A percentile compares a stretch with the other conserved stretches of the same genome.
phyloP scores from a whole-genome alignment of 2,797 vertebrate species.

The Myotis myotis region DNA sequence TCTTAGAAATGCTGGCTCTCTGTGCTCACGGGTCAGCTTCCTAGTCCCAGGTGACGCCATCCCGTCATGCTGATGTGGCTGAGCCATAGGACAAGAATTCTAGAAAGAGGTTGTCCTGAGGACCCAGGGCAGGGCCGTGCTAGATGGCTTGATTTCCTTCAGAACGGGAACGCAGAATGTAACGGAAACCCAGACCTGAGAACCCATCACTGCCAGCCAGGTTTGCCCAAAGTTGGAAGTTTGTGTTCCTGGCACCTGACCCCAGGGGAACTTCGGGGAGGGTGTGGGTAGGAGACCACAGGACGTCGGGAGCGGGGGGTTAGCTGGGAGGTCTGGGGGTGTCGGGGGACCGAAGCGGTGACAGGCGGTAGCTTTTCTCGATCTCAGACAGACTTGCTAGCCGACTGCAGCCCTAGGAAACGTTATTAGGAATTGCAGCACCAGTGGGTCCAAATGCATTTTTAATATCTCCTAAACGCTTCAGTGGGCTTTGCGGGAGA shows the following conservation, averaged over 20 bases:
- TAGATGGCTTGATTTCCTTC: not conserved
- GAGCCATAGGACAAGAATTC: not conserved
- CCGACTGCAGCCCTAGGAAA: conserved; percentile 54
- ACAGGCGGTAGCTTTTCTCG: not conserved
- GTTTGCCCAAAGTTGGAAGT: not conserved
- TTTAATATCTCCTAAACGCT: conserved; percentile 81
- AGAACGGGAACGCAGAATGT: not conserved
- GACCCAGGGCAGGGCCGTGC: not conserved
- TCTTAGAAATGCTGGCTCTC: not conserved
- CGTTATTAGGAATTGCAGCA: conserved; percentile 61
- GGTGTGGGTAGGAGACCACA: not conserved
- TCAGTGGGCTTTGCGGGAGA: conserved; percentile 75
- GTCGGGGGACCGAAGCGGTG: not conserved
- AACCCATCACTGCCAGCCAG: not conserved
- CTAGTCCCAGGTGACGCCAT: not conserved
- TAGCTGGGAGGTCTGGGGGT: too few relatives aligned
- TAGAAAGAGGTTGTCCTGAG: not conserved
- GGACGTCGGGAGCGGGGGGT: not conserved
- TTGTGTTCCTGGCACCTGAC: not conserved
- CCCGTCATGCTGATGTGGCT: not conserved
- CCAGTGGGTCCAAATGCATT: conserved; percentile 73
- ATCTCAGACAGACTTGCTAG: conserved; percentile 25
- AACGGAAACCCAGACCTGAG: not conserved
- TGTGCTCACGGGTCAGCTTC: accelerated
- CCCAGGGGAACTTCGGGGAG: not conserved